Percentiles rank a stretch among this genome's conserved stretches.
Evolutionary conservation across 2,888 invertebrate species (phyloP).

Genomic region (Patella ulyssiponensis): DNA sequence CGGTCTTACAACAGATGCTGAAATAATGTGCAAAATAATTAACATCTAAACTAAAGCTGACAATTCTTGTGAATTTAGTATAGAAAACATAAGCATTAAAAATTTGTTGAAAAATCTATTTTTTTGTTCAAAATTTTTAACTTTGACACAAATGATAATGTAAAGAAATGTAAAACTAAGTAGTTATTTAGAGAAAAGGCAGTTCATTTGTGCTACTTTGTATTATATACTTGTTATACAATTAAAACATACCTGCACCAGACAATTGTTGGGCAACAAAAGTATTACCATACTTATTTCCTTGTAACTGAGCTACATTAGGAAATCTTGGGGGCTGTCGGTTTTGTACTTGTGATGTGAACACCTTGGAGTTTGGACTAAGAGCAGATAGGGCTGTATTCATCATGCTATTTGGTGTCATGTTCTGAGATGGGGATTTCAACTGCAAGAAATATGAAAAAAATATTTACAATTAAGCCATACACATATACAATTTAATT

Average conservation of each 20-base stretch:
- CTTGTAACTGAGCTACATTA: conserved; percentile 39
- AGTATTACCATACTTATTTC: conserved; percentile 38
- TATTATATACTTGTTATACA: too few relatives aligned
- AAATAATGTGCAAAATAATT: not conserved
- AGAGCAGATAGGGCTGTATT: conserved; percentile 39
- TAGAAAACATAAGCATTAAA: too few relatives aligned
- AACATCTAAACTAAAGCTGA: too few relatives aligned
- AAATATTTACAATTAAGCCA: not conserved
- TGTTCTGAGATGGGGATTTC: conserved; percentile 40
- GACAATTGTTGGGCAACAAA: conserved; percentile 43
- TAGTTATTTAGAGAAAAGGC: too few relatives aligned
- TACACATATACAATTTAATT: too few relatives aligned
- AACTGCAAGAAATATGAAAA: conserved; percentile 41
- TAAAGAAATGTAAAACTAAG: too few relatives aligned
- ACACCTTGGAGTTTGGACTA: conserved; percentile 51
- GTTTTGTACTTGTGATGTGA: conserved; percentile 48
- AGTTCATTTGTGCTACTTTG: too few relatives aligned
- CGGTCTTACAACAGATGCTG: conserved; percentile 51
- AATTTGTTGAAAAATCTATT: too few relatives aligned
- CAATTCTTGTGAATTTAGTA: too few relatives aligned
- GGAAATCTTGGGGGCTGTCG: conserved; percentile 33
- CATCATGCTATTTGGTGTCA: conserved; percentile 45
- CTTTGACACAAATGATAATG: too few relatives aligned
- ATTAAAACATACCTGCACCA: conserved; percentile 23
- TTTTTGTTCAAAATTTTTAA: too few relatives aligned